These are phyloP conservation scores for Gila orcuttii DNA, from an alignment of 2,113 vertebrate species.

Conservation along the genomic window DNA sequence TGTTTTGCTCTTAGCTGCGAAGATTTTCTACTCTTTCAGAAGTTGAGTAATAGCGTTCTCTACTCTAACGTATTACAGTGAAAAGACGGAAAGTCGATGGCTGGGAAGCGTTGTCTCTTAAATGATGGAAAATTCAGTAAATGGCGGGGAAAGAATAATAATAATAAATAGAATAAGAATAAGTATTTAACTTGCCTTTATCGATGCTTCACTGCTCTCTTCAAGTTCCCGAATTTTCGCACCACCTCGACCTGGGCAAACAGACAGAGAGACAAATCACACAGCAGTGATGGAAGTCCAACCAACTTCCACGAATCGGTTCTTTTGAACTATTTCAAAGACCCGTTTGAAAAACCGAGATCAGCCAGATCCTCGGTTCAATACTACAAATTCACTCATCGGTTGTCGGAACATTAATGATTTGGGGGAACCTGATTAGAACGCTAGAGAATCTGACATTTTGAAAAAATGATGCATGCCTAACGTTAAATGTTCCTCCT, in stretches of 20 bases:
- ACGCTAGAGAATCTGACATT: too few relatives aligned
- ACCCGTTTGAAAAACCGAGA: background rate
- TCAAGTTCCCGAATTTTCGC: constrained; percentile 88
- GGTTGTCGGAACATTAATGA: background rate
- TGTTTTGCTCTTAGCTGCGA: too few relatives aligned
- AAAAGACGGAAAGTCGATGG: too few relatives aligned
- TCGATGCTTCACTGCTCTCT: constrained; percentile 81
- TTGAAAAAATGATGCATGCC: background rate
- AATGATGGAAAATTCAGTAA: too few relatives aligned
- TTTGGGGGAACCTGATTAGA: too few relatives aligned
- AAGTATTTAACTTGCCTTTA: constrained; percentile 82
- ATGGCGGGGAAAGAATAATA: too few relatives aligned
- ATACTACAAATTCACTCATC: background rate
- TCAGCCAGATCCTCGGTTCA: background rate
- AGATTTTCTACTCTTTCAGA: too few relatives aligned
- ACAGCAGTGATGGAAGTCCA: background rate
- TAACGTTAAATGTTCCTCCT: background rate
- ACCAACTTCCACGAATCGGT: background rate
- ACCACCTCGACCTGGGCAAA: constrained; percentile 85
- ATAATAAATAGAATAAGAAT: too few relatives aligned
- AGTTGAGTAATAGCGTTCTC: too few relatives aligned
- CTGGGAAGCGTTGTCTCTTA: too few relatives aligned
- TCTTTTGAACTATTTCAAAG: background rate
- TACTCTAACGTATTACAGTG: too few relatives aligned
- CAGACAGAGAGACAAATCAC: background rate